Evolutionary conservation across 1,140 invertebrate species (phyloP).

Genomic region (Psilanteris sp.): DNA sequence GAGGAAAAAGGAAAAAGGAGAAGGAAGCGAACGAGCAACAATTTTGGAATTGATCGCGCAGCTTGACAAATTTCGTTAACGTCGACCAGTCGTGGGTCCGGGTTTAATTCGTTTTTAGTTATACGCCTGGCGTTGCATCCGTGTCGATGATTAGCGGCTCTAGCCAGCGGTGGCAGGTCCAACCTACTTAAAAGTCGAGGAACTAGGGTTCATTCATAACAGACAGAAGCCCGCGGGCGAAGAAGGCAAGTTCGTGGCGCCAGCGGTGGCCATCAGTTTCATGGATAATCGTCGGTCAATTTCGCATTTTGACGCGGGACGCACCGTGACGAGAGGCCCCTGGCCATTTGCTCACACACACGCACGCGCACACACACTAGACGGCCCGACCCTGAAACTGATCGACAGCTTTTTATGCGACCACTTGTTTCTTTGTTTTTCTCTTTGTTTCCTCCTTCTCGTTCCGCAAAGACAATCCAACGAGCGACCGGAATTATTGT

Average conservation of each 20-base stretch:
- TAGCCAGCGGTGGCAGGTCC: conserved; percentile 57
- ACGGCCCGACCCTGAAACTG: conserved; percentile 38
- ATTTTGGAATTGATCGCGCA: background rate
- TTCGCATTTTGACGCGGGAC: conserved; percentile 75
- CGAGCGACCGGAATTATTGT: conserved; percentile 20
- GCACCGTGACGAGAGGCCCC: conserved; percentile 57
- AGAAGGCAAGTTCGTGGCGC: conserved; percentile 69
- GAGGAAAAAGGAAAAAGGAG: too few species aligned
- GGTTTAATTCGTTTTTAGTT: conserved; percentile 53
- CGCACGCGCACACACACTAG: conserved; percentile 53
- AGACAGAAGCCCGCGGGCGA: conserved; percentile 64
- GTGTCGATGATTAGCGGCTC: conserved; percentile 52
- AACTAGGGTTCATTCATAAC: conserved; percentile 75
- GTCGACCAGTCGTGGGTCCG: background rate
- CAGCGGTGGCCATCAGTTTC: conserved; percentile 77
- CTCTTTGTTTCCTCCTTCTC: conserved; percentile 9
- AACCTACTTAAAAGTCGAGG: conserved; percentile 62
- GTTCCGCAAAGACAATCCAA: conserved; percentile 21
- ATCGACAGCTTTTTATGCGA: conserved; percentile 37
- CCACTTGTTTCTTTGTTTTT: too few species aligned
- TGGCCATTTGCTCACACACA: conserved; percentile 55
- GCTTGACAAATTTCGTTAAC: conserved; percentile 16
- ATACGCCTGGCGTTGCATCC: conserved; percentile 36
- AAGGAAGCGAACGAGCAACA: too few species aligned
- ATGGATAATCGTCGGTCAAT: conserved; percentile 77